Evolutionary conservation across 1,140 invertebrate genomes (phyloP).

Genomic region (Pseudomyrmex concolor): DNA sequence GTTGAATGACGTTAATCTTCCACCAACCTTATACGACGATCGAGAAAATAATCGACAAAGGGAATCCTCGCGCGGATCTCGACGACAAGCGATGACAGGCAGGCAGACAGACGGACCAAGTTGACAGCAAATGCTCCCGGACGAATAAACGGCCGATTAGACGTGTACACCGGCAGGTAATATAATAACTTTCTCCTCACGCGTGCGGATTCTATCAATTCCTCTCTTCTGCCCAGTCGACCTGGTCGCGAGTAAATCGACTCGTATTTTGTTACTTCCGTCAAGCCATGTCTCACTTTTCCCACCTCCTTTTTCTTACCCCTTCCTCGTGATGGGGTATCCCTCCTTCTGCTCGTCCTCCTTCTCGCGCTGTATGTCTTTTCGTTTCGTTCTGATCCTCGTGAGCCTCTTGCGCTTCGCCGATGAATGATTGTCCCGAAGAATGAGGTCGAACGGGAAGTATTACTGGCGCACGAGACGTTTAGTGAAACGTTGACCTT

Average conservation of each 20-base stretch:
- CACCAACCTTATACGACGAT: conserved; percentile 41
- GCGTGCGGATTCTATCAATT: conserved; percentile 40
- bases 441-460: too few species aligned
- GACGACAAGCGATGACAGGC: not conserved
- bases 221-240: conserved; percentile 41
- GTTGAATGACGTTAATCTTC: conserved; percentile 18
- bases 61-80: not conserved
- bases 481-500: too few species aligned
- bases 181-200: conserved; percentile 57
- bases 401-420: not conserved
- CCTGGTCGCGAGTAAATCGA: conserved; percentile 46
- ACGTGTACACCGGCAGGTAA: conserved; percentile 24
- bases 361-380: not conserved
- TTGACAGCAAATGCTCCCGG: not conserved
- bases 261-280: conserved; percentile 30
- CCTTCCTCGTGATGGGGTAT: conserved; percentile 35
- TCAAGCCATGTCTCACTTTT: conserved; percentile 32
- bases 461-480: too few species aligned
- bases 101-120: conserved; percentile 3
- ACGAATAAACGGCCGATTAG: not conserved
- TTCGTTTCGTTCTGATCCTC: not conserved
- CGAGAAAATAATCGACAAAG: conserved; percentile 14
- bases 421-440: too few species aligned
- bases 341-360: conserved; percentile 42
- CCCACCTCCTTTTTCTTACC: conserved; percentile 32